Evolutionary conservation across 2,113 vertebrate species (phyloP).

Genomic region (Rhinolophus ferrumequinum): DNA sequence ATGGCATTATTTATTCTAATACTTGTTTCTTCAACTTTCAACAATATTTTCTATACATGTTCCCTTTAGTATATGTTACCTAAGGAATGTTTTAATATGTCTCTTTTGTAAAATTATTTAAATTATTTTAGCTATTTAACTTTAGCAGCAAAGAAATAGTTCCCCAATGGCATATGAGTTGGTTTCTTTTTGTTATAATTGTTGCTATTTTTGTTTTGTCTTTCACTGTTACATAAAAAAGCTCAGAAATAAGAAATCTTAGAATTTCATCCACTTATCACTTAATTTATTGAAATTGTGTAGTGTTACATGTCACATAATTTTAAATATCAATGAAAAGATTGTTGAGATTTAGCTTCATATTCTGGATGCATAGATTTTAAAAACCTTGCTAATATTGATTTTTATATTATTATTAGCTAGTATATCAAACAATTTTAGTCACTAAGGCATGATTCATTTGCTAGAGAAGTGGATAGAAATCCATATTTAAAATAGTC

Average conservation of each 20-base stretch:
- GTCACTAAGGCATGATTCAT: neutral
- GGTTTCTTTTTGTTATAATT: neutral
- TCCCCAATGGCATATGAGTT: neutral
- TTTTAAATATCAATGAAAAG: neutral
- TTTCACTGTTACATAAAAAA: conserved; percentile 29
- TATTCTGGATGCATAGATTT: neutral
- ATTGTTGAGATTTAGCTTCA: neutral
- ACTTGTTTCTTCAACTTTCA: neutral
- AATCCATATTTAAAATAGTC: neutral
- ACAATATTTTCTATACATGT: neutral
- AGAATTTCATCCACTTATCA: neutral
- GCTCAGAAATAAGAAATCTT: neutral
- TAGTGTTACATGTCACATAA: neutral
- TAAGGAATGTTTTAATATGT: conserved; percentile 24
- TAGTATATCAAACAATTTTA: neutral
- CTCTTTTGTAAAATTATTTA: neutral
- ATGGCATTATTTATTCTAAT: neutral
- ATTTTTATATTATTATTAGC: neutral
- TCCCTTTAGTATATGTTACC: neutral
- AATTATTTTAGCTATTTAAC: conserved; percentile 36
- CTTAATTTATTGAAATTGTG: neutral
- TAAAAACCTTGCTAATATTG: neutral
- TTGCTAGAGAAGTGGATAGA: neutral
- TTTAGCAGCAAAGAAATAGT: neutral
- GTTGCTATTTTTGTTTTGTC: neutral